Conservation (phyloP, 2,113 vertebrate species). For the Gymnarchus niloticus region DNA sequence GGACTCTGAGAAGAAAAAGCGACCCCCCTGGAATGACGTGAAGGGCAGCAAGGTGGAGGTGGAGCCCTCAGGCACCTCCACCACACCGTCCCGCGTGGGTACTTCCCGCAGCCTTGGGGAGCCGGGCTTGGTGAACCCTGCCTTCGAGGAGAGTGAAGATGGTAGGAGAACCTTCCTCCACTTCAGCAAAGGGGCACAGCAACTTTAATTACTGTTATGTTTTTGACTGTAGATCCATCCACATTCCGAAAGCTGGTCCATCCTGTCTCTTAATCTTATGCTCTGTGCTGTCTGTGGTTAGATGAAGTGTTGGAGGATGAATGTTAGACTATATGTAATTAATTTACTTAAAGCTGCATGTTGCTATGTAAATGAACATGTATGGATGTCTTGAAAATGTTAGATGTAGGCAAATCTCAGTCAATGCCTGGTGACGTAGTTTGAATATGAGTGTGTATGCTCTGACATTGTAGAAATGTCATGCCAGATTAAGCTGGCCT, state of each 20-base stretch:
- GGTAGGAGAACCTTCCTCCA: conserved; percentile 55
- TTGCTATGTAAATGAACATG: not conserved
- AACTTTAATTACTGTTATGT: no score
- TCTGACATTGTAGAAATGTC: not conserved
- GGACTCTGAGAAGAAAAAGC: conserved; percentile 70
- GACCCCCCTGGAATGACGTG: conserved; percentile 63
- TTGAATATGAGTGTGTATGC: no score
- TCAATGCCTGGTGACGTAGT: not conserved
- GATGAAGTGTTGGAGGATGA: not conserved
- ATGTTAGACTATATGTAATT: not conserved
- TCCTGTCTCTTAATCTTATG: no score
- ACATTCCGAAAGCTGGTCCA: not conserved
- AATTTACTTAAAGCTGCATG: not conserved
- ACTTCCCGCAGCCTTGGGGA: conserved; percentile 54
- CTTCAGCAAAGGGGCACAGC: not conserved
- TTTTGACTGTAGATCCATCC: not conserved
- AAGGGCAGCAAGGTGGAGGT: conserved; percentile 59
- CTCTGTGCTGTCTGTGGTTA: not conserved
- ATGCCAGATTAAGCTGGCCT: not conserved
- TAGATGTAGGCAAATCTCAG: not conserved
- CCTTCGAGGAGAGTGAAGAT: conserved; percentile 83
- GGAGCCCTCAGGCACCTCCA: conserved; percentile 58
- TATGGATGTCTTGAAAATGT: not conserved
- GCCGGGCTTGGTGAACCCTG: conserved; percentile 79
- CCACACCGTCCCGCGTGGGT: conserved; percentile 39